phyloP scores from a whole-genome alignment of 23 tunicate genomes.

The Aplidium turbinatum region DNA sequence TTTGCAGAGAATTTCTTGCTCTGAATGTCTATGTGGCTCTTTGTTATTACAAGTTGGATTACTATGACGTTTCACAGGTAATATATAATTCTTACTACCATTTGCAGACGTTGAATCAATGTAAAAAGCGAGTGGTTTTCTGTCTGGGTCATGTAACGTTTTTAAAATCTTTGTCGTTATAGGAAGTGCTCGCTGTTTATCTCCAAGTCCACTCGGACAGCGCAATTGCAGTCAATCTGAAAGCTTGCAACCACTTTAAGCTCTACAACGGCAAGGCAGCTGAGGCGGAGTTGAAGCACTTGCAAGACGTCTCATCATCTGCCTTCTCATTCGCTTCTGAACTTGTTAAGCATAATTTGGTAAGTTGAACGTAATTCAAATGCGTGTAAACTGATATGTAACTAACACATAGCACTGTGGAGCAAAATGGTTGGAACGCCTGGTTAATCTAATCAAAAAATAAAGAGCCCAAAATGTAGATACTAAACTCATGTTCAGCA shows the following conservation, averaged over 20 bases:
- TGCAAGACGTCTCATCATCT: conserved; percentile 71
- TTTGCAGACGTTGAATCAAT: not conserved
- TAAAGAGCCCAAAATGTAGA: no score
- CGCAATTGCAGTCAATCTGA: conserved; percentile 88
- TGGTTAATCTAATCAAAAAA: no score
- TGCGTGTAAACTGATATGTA: no score
- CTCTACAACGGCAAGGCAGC: conserved; percentile 97
- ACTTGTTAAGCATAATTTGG: conserved; percentile 91
- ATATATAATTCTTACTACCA: not conserved
- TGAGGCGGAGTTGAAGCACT: conserved; percentile 81
- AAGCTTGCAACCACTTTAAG: conserved; percentile 98
- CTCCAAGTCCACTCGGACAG: conserved; percentile 88
- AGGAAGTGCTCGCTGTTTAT: conserved; percentile 98
- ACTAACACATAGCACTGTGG: no score
- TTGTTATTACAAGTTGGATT: conserved; percentile 96
- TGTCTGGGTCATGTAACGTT: not conserved
- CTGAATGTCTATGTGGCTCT: conserved; percentile 97
- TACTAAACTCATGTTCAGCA: no score
- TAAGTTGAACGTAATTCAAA: conserved; percentile 37
- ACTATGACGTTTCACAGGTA: conserved; percentile 99
- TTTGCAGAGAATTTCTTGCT: conserved; percentile 86
- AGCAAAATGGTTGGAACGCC: no score
- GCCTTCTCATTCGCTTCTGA: conserved; percentile 78
- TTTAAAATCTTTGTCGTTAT: not conserved
- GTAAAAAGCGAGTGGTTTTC: not conserved